Conservation (phyloP, 2,888 invertebrate species). For the Malthinus flaveolus region DNA sequence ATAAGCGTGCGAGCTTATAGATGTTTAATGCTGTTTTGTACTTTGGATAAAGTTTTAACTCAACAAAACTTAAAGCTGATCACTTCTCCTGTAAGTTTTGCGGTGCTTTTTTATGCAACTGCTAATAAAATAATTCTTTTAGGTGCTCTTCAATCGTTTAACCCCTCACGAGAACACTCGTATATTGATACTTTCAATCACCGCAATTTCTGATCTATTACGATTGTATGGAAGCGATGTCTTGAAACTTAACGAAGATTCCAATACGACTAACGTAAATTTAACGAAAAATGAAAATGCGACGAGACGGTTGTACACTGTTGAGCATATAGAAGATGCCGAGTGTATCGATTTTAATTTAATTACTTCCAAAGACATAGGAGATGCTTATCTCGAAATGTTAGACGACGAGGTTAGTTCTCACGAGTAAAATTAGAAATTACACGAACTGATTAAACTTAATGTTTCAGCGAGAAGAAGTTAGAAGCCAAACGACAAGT, state of each 20-base stretch:
- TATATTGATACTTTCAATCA: constrained; percentile 14
- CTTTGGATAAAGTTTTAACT: constrained; percentile 35
- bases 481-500: constrained; percentile 9
- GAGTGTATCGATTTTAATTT: constrained; percentile 14
- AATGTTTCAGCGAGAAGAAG: constrained; percentile 2
- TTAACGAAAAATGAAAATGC: constrained; percentile 4
- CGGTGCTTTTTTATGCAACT: not conserved
- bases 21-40: constrained; percentile 36
- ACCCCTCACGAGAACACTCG: constrained; percentile 11
- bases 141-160: constrained; percentile 20
- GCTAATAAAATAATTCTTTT: not conserved
- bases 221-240: constrained; percentile 15
- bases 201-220: constrained; percentile 12
- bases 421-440: not conserved
- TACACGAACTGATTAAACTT: constrained; percentile 1
- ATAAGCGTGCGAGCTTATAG: constrained; percentile 37
- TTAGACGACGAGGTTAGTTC: constrained; percentile 23
- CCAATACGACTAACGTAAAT: not conserved
- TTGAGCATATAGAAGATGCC: constrained; percentile 5
- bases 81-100: constrained; percentile 37
- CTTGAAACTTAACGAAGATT: constrained; percentile 2
- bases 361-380: constrained; percentile 11
- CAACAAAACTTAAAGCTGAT: constrained; percentile 35
- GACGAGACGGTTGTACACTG: constrained; percentile 15
- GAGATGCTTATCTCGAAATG: constrained; percentile 20